Evolutionary conservation across 2,888 invertebrate species (phyloP).

Genomic region (Ophion ellenae): DNA sequence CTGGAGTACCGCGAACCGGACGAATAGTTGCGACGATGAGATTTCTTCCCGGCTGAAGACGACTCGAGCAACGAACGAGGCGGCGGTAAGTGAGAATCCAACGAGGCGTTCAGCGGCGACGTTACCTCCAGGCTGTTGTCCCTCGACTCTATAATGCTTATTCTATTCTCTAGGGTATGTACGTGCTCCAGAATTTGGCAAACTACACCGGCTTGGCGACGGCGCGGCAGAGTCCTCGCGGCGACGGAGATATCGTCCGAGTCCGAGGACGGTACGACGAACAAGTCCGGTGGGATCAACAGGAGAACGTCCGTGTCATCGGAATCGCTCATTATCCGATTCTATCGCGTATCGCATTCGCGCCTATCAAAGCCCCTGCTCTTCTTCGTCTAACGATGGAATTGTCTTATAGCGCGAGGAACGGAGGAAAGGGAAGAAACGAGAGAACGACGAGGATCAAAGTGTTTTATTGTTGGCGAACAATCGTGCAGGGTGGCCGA

Average conservation of each 20-base stretch:
- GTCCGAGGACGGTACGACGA: constrained; percentile 86
- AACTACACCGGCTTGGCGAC: constrained; percentile 84
- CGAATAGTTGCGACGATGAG: constrained; percentile 48
- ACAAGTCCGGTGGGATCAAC: constrained; percentile 91
- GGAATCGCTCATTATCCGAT: constrained; percentile 87
- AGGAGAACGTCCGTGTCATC: constrained; percentile 94
- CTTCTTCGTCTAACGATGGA: background rate
- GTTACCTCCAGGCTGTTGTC: constrained; percentile 76
- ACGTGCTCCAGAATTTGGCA: constrained; percentile 88
- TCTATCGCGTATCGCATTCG: constrained; percentile 21
- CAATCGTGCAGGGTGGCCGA: constrained; percentile 10
- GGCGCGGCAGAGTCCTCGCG: constrained; percentile 85
- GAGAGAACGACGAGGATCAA: background rate
- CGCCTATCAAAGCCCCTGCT: background rate
- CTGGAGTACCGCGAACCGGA: constrained; percentile 61
- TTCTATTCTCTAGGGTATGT: constrained; percentile 85
- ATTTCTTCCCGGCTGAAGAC: constrained; percentile 43
- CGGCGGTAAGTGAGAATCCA: constrained; percentile 30
- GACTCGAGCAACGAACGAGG: background rate
- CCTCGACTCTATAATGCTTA: constrained; percentile 84
- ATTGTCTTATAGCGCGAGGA: background rate
- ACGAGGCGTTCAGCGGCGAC: constrained; percentile 58
- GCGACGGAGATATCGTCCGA: constrained; percentile 84
- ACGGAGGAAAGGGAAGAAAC: background rate
- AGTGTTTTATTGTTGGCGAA: constrained; percentile 22